These are phyloP conservation scores for Myanophis thanlyinensis DNA, from an alignment of 2,113 vertebrate species.

Conservation along the genomic window DNA sequence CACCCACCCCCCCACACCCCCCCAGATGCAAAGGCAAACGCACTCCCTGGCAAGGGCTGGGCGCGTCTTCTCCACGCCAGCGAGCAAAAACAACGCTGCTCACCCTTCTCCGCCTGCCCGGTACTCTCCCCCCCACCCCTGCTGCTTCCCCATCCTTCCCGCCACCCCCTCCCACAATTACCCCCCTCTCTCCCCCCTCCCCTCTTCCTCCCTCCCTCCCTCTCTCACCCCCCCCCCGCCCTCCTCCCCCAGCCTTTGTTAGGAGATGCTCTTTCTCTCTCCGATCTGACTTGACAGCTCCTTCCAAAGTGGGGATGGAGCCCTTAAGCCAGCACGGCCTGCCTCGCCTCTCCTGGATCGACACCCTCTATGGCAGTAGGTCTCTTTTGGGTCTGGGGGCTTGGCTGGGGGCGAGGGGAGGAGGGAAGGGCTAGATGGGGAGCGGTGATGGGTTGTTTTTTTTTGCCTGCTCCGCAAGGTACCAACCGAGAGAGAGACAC, in stretches of 20 bases:
- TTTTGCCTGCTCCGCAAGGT: background rate
- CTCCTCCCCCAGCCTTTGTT: slow-evolving; percentile 66
- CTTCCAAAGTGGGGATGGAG: slow-evolving; percentile 81
- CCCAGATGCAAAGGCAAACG: no score
- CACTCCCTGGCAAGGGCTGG: background rate
- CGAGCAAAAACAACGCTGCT: no score
- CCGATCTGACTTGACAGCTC: slow-evolving; percentile 59
- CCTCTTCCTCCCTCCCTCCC: slow-evolving; percentile 31
- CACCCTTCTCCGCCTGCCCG: background rate
- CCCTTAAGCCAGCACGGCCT: slow-evolving; percentile 90
- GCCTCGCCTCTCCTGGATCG: slow-evolving; percentile 96
- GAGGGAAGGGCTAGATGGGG: background rate
- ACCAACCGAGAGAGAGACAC: no score
- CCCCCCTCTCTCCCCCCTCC: slow-evolving; percentile 22
- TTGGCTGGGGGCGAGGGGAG: slow-evolving; percentile 3
- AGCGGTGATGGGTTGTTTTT: background rate
- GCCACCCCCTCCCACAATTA: slow-evolving; percentile 45
- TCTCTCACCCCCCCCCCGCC: background rate
- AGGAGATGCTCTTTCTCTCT: slow-evolving; percentile 70
- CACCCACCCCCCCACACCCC: background rate
- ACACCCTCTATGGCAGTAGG: slow-evolving; percentile 98
- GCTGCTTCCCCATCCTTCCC: background rate
- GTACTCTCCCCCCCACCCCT: background rate
- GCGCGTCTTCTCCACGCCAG: no score
- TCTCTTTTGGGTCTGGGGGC: slow-evolving; percentile 64